Evolutionary conservation across 1,140 invertebrate species (phyloP), one percentile per base, ranked within the genome.

Genomic region (Epicauta chinensis): DNA sequence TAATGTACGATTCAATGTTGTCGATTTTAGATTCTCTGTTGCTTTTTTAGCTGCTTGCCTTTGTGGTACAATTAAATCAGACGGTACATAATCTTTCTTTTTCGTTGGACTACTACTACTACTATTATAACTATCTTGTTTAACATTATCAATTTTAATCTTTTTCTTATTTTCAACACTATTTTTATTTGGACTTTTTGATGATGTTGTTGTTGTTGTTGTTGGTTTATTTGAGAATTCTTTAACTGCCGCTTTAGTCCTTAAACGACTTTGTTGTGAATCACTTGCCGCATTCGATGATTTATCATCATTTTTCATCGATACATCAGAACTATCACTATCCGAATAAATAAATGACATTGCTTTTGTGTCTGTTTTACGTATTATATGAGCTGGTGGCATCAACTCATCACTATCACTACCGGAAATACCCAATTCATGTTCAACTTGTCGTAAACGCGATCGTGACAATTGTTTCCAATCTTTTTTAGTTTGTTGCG

Each of bases 11-110:
- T 31, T 47, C 14, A 32, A 36, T n/a, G 77, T 78, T 14, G 77
- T 81, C 6, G 76, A 78, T 31, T 81, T 82, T 78, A 92, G 84
- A 64, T 87, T 91, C 70, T 92, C 91, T 2, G 87, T 87, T 2
- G 89, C 89, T 68, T 93, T 92, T 64, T 92, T 93, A 12, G 91
- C 90, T 14, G 91, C 90, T 70, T 92, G 86, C 43, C 91, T 75
- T 68, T 93, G 91, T 1, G 90, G 91, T n/a, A 93, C 90, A 60
- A 93, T 91, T 29, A 92, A 73, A 62, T 90, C 81, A 31, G 88
- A 84, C 14, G 88, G 81, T 58, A 64, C 75, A 67, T 64, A 75
- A 68, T 64, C 71, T 61, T 65, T 72, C 56, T 63, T 69, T 52
- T 65, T 72, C 65, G 55, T 71, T 68, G 41, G n/a, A n/a, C n/a